Conservation (phyloP, 1,140 invertebrate species). For the Drosophila repletoides region DNA sequence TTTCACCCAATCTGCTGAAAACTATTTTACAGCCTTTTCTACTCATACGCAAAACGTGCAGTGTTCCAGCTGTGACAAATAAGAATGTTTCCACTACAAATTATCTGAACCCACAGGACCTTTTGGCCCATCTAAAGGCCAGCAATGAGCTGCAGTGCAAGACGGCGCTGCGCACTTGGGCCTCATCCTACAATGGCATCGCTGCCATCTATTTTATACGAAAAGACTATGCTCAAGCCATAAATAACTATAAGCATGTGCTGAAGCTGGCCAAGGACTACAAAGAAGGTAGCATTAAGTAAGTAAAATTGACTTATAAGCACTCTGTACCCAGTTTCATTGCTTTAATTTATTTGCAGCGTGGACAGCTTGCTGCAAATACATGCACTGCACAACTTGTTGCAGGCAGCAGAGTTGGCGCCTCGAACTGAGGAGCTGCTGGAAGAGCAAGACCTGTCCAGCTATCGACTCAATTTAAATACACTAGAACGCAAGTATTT, state of each 20-base stretch:
- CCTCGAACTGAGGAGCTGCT: background rate
- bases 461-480: constrained; percentile 42
- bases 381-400: constrained; percentile 88
- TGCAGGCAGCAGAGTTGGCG: constrained; percentile 45
- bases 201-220: constrained; percentile 86
- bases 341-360: constrained; percentile 21
- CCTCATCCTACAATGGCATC: constrained; percentile 86
- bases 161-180: constrained; percentile 85
- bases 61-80: constrained; percentile 85
- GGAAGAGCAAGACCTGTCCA: background rate
- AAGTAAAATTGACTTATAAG: background rate
- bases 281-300: constrained; percentile 58
- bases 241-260: constrained; percentile 86
- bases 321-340: too few relatives aligned
- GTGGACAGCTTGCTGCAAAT: constrained; percentile 85
- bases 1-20: constrained; percentile 45
- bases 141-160: constrained; percentile 87
- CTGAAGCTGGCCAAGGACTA: constrained; percentile 66
- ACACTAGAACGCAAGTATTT: constrained; percentile 86
- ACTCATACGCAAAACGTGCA: constrained; percentile 88
- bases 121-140: constrained; percentile 86
- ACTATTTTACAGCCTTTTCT: constrained; percentile 86
- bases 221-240: constrained; percentile 84
- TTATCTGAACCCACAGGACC: constrained; percentile 84
- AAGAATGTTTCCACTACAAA: constrained; percentile 44